These are phyloP conservation scores for Dinocampus coccinellae DNA, from an alignment of 2,888 invertebrate genomes.

Conservation along the genomic window DNA sequence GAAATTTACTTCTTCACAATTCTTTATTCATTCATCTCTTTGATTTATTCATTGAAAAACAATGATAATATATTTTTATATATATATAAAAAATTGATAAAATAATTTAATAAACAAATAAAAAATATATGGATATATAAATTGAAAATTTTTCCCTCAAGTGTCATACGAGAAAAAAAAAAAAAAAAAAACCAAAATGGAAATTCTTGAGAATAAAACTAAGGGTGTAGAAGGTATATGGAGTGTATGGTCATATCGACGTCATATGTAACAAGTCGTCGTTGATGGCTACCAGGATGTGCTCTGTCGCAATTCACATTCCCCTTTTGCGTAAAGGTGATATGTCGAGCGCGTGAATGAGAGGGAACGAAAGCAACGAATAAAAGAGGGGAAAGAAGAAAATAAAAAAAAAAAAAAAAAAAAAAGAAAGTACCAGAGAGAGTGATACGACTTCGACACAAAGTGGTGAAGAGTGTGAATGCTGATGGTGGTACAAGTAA, in stretches of 20 bases:
- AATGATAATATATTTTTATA: no score
- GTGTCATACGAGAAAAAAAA: no score
- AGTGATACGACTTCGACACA: not conserved
- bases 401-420: not conserved
- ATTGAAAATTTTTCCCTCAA: not conserved
- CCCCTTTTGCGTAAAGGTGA: slow-evolving; percentile 7
- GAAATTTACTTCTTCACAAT: not conserved
- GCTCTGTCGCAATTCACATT: slow-evolving; percentile 11
- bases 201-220: slow-evolving; percentile 1
- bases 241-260: slow-evolving; percentile 19
- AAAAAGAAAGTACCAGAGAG: not conserved
- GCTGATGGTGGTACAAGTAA: not conserved
- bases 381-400: no score
- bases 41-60: not conserved
- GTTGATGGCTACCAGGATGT: not conserved
- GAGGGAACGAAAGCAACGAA: no score
- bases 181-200: no score
- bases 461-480: not conserved
- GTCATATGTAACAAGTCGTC: slow-evolving; percentile 29
- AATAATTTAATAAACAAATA: no score
- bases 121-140: no score
- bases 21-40: not conserved
- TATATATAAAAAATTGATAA: no score
- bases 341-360: not conserved
- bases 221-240: slow-evolving; percentile 12